Conservation (phyloP, 2,797 vertebrate species). For the Falco concolor region DNA sequence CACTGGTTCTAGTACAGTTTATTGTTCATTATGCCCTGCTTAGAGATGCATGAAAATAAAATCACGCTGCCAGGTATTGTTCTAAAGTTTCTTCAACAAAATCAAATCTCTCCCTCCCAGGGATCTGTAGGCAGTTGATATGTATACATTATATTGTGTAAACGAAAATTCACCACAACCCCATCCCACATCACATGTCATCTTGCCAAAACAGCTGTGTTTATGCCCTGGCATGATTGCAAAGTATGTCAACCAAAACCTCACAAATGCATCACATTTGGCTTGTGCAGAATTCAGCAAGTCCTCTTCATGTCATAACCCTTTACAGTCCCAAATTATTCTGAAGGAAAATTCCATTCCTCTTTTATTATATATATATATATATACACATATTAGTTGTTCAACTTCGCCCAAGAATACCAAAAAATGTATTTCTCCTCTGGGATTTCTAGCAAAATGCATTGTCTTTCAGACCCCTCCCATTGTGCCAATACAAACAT, state of each 20-base stretch:
- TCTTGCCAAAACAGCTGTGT: conserved; percentile 44
- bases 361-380: background rate
- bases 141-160: background rate
- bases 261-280: rapidly evolving
- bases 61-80: background rate
- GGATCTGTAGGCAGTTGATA: background rate
- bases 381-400: background rate
- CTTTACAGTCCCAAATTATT: background rate
- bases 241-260: conserved; percentile 3
- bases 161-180: conserved; percentile 1
- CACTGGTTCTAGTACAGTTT: conserved; percentile 24
- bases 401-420: background rate
- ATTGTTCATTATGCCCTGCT: conserved; percentile 63
- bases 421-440: background rate
- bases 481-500: background rate
- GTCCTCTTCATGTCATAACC: background rate
- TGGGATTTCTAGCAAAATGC: background rate
- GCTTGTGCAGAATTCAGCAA: background rate
- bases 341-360: background rate
- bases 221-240: conserved; percentile 10
- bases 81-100: conserved; percentile 13
- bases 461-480: background rate
- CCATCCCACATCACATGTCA: background rate
- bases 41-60: background rate
- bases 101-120: background rate